Percentiles rank a stretch among this genome's conserved stretches.
These are phyloP conservation scores for Sciurus vulgaris DNA, from an alignment of 2,797 vertebrate genomes.

Conservation along the genomic window DNA sequence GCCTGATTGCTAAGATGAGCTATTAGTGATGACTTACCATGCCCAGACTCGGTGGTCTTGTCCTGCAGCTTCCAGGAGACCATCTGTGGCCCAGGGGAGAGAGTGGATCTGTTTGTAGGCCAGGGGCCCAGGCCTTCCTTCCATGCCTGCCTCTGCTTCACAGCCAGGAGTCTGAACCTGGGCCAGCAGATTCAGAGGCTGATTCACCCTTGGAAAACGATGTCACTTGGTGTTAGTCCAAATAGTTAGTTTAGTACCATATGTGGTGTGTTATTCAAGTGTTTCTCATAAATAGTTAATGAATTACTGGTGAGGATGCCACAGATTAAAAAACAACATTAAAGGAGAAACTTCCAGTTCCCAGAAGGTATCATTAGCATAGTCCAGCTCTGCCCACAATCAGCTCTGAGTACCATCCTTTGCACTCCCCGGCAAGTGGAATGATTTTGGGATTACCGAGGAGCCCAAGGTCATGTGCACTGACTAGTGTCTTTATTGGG, in stretches of 20 bases:
- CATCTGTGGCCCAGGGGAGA: background rate
- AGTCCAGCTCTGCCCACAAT: background rate
- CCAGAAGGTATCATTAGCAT: background rate
- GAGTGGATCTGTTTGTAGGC: background rate
- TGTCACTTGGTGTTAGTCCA: constrained; percentile 62
- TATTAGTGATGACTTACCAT: background rate
- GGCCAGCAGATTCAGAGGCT: background rate
- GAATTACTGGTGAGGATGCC: constrained; percentile 47
- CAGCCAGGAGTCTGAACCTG: background rate
- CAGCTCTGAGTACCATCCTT: background rate
- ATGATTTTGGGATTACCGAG: background rate
- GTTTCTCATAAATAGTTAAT: constrained; percentile 76
- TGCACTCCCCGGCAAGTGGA: background rate
- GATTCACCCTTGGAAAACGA: constrained; percentile 14
- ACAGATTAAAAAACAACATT: constrained; percentile 45
- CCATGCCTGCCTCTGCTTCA: background rate
- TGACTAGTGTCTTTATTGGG: background rate
- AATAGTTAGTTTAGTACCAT: constrained; percentile 70
- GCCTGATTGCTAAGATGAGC: background rate
- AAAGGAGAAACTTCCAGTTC: constrained; percentile 21
- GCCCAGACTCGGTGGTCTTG: background rate
- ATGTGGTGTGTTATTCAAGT: constrained; percentile 61
- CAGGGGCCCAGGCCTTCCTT: background rate
- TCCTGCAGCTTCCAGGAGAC: background rate
- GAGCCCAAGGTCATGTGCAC: background rate